Evolutionary conservation across 1,140 invertebrate genomes (phyloP).

Genomic region (Bacillus rossius): DNA sequence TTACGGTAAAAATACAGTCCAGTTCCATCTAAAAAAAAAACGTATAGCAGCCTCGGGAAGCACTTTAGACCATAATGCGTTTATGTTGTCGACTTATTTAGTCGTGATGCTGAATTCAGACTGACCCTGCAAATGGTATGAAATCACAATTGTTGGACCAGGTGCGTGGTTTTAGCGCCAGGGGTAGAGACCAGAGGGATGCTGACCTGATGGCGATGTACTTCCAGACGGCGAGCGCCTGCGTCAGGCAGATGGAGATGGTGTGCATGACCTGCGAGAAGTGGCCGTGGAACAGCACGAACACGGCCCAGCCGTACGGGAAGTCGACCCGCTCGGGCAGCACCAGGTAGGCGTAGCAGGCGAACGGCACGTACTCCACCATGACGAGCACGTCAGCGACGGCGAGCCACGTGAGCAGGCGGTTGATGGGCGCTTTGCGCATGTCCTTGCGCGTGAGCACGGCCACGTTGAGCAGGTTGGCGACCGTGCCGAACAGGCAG

Average conservation of each 20-base stretch:
- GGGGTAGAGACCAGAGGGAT: neutral
- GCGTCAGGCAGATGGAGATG: conserved; percentile 87
- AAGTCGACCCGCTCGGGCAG: conserved; percentile 45
- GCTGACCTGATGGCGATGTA: conserved; percentile 60
- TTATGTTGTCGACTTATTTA: no score
- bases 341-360: conserved; percentile 62
- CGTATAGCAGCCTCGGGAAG: no score
- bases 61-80: no score
- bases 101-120: no score
- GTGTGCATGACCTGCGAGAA: conserved; percentile 86
- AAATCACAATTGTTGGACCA: no score
- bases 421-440: conserved; percentile 73
- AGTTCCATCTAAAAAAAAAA: no score
- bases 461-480: conserved; percentile 86
- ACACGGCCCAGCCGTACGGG: conserved; percentile 73
- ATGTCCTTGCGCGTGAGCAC: conserved; percentile 83
- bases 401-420: conserved; percentile 73
- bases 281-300: conserved; percentile 76
- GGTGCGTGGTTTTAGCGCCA: neutral
- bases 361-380: conserved; percentile 81
- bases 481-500: conserved; percentile 81
- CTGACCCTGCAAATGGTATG: no score
- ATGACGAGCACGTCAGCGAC: conserved; percentile 82
- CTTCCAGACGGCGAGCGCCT: conserved; percentile 87
- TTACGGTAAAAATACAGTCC: no score